Conservation (phyloP, 2,113 vertebrate species). For the Aegithalos caudatus region DNA sequence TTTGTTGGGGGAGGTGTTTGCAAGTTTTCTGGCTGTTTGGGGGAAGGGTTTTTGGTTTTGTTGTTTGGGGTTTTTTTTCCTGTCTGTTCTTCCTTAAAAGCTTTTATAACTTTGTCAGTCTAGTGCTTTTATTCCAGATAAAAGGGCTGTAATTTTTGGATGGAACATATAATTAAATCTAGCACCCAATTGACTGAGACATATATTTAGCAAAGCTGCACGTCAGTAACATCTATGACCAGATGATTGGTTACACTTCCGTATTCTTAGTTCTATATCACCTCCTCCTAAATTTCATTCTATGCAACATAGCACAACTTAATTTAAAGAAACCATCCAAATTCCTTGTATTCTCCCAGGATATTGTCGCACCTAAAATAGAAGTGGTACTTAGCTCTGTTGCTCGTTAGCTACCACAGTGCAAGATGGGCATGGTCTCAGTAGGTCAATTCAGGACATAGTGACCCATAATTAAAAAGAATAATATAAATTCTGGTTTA, state of each 20-base stretch:
- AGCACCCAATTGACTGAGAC: background rate
- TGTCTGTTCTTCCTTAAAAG: background rate
- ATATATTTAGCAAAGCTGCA: background rate
- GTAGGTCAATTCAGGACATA: background rate
- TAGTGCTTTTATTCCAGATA: background rate
- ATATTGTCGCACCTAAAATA: constrained; percentile 15
- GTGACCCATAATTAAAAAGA: background rate
- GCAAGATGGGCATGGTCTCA: background rate
- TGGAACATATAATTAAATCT: background rate
- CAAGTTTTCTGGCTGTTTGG: background rate
- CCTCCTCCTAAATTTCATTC: background rate
- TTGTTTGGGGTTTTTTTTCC: accelerated
- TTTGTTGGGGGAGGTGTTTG: background rate
- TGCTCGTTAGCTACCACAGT: background rate
- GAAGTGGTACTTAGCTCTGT: background rate
- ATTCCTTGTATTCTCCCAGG: background rate
- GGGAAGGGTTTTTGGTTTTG: background rate
- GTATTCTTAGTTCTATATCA: background rate
- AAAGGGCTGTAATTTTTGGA: background rate
- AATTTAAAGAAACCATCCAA: background rate
- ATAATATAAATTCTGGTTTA: background rate
- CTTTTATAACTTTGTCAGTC: background rate
- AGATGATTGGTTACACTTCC: background rate
- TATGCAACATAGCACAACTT: background rate
- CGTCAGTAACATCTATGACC: background rate